These are phyloP conservation scores for Desmophyllum pertusum DNA, from an alignment of 92 coral and sea anemone genomes.

Conservation along the genomic window DNA sequence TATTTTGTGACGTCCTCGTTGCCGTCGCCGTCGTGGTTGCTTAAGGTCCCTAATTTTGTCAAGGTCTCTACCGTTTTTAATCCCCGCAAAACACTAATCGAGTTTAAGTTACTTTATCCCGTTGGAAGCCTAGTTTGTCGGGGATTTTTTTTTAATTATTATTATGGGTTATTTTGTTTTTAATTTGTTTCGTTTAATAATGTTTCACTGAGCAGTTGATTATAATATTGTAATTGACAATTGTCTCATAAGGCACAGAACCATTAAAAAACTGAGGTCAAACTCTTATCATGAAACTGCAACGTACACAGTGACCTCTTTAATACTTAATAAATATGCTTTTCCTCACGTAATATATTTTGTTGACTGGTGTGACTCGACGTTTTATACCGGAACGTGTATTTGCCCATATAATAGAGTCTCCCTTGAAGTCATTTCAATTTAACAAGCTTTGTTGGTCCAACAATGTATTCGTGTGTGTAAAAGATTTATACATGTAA, in stretches of 20 bases:
- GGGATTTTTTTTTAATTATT: too few relatives aligned
- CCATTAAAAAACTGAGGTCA: not conserved
- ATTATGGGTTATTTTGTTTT: too few relatives aligned
- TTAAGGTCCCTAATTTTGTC: too few relatives aligned
- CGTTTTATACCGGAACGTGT: not conserved
- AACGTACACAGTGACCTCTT: not conserved
- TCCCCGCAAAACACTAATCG: too few relatives aligned
- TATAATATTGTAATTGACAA: not conserved
- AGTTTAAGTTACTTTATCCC: too few relatives aligned
- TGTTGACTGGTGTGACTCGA: not conserved
- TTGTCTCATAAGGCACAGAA: not conserved
- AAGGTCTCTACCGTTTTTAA: too few relatives aligned
- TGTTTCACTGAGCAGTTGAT: not conserved
- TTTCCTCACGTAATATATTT: not conserved
- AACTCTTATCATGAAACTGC: not conserved
- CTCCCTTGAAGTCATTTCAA: not conserved
- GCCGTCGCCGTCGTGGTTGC: too few relatives aligned
- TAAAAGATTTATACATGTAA: too few relatives aligned
- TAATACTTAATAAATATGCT: not conserved
- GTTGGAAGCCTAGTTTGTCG: too few relatives aligned
- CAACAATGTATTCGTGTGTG: not conserved
- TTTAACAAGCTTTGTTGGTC: not conserved
- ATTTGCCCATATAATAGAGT: not conserved
- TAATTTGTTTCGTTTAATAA: not conserved
- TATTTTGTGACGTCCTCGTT: too few relatives aligned